Evolutionary conservation across 2,113 vertebrate genomes (phyloP).

Genomic region (Salvelinus alpinus): DNA sequence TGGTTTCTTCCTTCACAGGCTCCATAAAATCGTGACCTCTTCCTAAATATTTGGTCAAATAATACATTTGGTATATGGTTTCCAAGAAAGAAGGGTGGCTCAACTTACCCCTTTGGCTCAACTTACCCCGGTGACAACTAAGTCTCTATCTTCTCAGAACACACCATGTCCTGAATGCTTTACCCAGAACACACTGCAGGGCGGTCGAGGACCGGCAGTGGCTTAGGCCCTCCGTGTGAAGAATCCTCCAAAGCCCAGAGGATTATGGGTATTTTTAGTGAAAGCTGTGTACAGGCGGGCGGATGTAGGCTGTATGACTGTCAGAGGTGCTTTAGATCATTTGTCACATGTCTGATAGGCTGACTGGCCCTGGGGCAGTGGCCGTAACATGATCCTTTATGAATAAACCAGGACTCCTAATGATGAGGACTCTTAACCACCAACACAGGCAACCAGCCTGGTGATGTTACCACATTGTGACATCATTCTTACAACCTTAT

Average conservation of each 20-base stretch:
- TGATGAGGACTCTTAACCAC: too few species aligned
- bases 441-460: too few species aligned
- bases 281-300: background rate
- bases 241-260: slow-evolving; percentile 40
- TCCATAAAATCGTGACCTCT: too few species aligned
- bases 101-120: too few species aligned
- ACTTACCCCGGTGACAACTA: slow-evolving; percentile 39
- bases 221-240: slow-evolving; percentile 44
- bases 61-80: too few species aligned
- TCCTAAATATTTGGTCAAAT: too few species aligned
- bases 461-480: too few species aligned
- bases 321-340: slow-evolving; percentile 21
- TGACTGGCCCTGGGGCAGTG: background rate
- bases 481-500: too few species aligned
- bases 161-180: background rate
- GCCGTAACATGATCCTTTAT: background rate
- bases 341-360: slow-evolving; percentile 35
- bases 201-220: slow-evolving; percentile 16
- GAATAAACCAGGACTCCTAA: background rate
- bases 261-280: slow-evolving; percentile 43
- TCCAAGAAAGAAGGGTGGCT: too few species aligned
- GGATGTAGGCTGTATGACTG: background rate
- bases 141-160: slow-evolving; percentile 54
- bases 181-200: background rate
- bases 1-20: too few species aligned